Percentiles rank a stretch among this genome's conserved stretches.
Evolutionary conservation across 2,113 vertebrate species (phyloP).

Genomic region (Hypomesus transpacificus): DNA sequence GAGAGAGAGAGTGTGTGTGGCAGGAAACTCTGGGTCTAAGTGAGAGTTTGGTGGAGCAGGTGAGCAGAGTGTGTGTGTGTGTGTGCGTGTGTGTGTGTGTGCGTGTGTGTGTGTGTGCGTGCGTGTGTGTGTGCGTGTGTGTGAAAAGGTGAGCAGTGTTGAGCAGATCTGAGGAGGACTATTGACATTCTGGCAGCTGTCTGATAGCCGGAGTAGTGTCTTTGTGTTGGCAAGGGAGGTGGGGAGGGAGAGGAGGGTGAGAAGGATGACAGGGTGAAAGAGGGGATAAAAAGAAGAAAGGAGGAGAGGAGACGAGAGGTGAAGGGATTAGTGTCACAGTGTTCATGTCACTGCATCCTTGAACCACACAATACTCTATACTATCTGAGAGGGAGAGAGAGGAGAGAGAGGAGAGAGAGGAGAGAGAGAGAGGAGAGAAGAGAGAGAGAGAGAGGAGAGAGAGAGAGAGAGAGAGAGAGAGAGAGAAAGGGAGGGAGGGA

Average conservation of each 20-base stretch:
- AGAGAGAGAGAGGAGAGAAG: neutral
- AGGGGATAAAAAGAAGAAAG: slow-evolving; percentile 21
- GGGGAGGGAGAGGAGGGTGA: slow-evolving; percentile 15
- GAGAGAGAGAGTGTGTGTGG: too few species aligned
- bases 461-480: neutral
- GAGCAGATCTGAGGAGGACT: neutral
- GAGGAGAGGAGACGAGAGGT: slow-evolving; percentile 37
- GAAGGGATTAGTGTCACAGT: slow-evolving; percentile 48
- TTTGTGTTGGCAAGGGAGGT: slow-evolving; percentile 30
- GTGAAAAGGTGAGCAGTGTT: neutral
- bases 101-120: neutral
- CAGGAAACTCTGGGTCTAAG: too few species aligned
- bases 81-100: neutral
- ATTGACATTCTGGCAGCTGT: slow-evolving; percentile 22
- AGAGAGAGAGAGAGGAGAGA: slow-evolving; percentile 6
- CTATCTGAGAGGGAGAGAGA: neutral
- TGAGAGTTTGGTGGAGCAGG: too few species aligned
- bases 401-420: neutral
- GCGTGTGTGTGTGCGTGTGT: neutral
- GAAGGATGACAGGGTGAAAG: neutral
- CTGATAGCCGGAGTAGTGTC: slow-evolving; percentile 42
- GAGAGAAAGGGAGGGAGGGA: neutral
- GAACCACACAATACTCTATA: neutral
- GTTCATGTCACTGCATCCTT: slow-evolving; percentile 32
- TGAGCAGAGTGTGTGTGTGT: neutral